phyloP scores from a whole-genome alignment of 1,140 invertebrate species.

The Eriosoma lanigerum region DNA sequence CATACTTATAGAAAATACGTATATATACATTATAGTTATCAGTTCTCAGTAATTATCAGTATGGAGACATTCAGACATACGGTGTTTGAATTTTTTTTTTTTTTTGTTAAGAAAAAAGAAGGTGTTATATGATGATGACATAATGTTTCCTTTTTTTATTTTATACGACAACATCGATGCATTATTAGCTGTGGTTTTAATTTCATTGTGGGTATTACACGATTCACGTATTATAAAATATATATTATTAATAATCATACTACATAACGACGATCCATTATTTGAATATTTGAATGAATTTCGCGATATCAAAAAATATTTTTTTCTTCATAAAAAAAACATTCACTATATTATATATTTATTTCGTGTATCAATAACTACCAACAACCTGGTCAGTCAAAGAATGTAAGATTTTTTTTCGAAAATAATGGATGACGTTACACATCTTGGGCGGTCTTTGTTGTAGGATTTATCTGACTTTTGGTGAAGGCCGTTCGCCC shows the following conservation, averaged over 20 bases:
- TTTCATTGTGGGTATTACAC: not conserved
- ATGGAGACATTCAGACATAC: no score
- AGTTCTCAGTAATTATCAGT: no score
- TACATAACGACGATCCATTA: conserved; percentile 17
- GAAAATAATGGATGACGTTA: conserved; percentile 6
- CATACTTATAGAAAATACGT: no score
- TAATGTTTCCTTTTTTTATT: not conserved
- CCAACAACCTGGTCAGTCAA: not conserved
- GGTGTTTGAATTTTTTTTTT: not conserved
- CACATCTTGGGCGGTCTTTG: conserved; percentile 11
- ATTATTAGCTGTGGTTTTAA: not conserved
- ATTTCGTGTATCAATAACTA: not conserved
- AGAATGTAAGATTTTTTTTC: not conserved
- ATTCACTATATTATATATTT: not conserved
- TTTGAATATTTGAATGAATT: not conserved
- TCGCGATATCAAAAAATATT: not conserved
- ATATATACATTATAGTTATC: no score
- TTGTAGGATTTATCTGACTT: not conserved
- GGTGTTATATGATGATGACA: not conserved
- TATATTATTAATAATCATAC: not conserved
- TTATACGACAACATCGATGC: not conserved
- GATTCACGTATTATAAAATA: not conserved
- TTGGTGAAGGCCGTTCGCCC: not conserved
- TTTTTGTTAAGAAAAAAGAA: not conserved
- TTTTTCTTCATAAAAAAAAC: not conserved